Conservation (phyloP, 2,797 vertebrate genomes). For the Otus scops region DNA sequence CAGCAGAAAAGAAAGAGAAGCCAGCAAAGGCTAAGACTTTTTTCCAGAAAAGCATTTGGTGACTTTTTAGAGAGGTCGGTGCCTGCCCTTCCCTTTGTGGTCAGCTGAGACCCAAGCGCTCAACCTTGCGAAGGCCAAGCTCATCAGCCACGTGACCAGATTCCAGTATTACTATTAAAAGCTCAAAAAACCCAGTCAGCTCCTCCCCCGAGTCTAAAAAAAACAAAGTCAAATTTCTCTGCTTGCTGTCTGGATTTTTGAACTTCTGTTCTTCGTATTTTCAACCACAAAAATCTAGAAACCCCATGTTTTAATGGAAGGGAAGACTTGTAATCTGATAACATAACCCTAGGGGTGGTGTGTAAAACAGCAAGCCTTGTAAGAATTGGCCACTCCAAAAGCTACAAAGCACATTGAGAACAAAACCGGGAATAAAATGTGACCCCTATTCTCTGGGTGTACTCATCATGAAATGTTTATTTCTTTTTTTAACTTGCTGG, state of each 20-base stretch:
- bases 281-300: neutral
- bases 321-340: neutral
- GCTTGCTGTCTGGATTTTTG: neutral
- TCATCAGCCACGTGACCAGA: neutral
- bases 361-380: neutral
- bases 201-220: neutral
- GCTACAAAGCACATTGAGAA: neutral
- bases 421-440: neutral
- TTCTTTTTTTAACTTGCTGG: neutral
- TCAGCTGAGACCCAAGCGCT: neutral
- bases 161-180: constrained; percentile 26
- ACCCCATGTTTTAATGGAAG: neutral
- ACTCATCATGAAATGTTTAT: neutral
- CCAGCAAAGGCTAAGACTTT: neutral
- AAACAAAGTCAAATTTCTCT: neutral
- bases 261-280: neutral
- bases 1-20: neutral
- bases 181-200: neutral
- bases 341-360: neutral
- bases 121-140: neutral
- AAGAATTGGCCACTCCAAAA: neutral
- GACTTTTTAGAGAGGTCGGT: neutral
- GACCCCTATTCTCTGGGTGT: neutral
- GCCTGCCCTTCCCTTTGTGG: neutral
- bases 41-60: neutral